Evolutionary conservation across 2,113 vertebrate genomes (phyloP).

Genomic region (Toxostoma redivivum): DNA sequence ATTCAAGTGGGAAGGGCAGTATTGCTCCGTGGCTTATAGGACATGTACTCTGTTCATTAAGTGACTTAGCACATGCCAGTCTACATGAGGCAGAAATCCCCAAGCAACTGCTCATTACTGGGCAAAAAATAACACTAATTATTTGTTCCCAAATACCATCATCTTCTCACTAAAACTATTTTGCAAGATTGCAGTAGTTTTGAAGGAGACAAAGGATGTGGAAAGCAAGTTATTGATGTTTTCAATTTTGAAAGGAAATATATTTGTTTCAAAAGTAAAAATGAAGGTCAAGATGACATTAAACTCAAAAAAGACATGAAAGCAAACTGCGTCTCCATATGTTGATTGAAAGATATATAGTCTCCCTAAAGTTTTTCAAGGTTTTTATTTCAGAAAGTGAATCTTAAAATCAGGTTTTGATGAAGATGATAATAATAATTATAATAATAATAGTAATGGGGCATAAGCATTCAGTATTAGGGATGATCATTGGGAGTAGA

Average conservation of each 20-base stretch:
- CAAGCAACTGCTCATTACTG: too few relatives aligned
- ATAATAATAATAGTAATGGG: not conserved
- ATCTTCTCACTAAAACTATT: not conserved
- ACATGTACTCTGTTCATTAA: rapidly evolving
- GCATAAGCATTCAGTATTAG: not conserved
- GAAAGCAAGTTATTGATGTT: not conserved
- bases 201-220: not conserved
- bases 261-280: not conserved
- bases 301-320: not conserved
- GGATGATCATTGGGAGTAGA: not conserved
- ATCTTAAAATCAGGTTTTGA: not conserved
- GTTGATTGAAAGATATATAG: not conserved
- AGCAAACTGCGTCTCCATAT: not conserved
- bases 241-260: not conserved
- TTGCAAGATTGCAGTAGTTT: not conserved
- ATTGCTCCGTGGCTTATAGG: not conserved
- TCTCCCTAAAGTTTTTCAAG: not conserved
- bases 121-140: not conserved
- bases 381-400: not conserved
- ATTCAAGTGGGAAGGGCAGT: not conserved
- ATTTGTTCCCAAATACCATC: not conserved
- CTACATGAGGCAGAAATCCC: not conserved
- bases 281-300: not conserved
- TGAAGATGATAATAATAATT: not conserved
- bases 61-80: not conserved